Evolutionary conservation across 2,797 vertebrate genomes (phyloP).

Genomic region (Carapus acus): DNA sequence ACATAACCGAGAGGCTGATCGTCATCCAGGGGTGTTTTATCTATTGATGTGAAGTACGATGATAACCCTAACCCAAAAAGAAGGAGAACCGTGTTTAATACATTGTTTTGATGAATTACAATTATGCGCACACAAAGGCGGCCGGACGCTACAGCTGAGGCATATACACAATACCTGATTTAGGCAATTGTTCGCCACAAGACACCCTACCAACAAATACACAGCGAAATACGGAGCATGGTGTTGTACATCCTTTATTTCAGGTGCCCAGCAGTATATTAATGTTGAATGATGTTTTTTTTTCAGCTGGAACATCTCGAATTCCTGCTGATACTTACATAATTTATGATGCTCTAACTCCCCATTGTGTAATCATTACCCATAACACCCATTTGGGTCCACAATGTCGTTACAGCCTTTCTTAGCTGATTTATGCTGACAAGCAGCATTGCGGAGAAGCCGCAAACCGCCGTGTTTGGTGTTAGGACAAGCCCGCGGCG

Average conservation of each 20-base stretch:
- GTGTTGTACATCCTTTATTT: conserved; percentile 2
- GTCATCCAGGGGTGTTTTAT: conserved; percentile 25
- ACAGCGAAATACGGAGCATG: conserved; percentile 26
- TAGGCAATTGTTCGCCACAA: conserved; percentile 28
- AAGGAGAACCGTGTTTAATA: conserved; percentile 44
- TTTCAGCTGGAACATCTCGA: not conserved
- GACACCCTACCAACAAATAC: conserved; percentile 31
- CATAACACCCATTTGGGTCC: too few relatives aligned
- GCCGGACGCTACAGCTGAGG: conserved; percentile 31
- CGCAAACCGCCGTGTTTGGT: conserved; percentile 8
- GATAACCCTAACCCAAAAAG: conserved; percentile 29
- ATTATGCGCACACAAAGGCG: conserved; percentile 38
- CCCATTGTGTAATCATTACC: too few relatives aligned
- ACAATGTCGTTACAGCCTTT: too few relatives aligned
- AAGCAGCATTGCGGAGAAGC: conserved; percentile 35
- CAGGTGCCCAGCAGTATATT: not conserved
- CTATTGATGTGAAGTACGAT: conserved; percentile 31
- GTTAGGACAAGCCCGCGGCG: conserved; percentile 47
- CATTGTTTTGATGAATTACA: conserved; percentile 45
- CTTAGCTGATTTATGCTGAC: not conserved
- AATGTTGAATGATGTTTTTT: conserved; percentile 20
- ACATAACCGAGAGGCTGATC: not conserved
- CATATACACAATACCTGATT: conserved; percentile 43
- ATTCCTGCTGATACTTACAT: not conserved
- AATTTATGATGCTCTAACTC: not conserved